phyloP scores from a whole-genome alignment of 2,113 vertebrate species.

The Poeciliopsis prolifica region DNA sequence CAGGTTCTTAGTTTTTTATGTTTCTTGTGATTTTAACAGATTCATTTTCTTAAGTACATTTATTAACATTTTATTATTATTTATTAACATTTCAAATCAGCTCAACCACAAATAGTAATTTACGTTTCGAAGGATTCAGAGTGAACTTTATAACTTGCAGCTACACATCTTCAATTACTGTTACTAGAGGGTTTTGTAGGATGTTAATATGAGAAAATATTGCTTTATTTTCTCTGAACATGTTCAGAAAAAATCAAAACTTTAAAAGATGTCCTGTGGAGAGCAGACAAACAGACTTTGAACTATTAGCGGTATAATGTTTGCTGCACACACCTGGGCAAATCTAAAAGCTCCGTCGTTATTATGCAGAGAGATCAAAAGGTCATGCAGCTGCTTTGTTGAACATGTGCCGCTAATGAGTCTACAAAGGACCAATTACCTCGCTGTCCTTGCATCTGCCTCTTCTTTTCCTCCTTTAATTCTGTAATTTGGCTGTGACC shows the following conservation, averaged over 20 bases:
- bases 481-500: conserved; percentile 36
- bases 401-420: conserved; percentile 27
- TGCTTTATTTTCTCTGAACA: neutral
- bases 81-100: neutral
- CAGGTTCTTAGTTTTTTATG: too few relatives aligned
- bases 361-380: conserved; percentile 24
- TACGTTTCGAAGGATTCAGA: too few relatives aligned
- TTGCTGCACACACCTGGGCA: conserved; percentile 3
- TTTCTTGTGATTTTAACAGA: too few relatives aligned
- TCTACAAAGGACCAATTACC: conserved; percentile 15
- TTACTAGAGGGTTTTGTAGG: too few relatives aligned
- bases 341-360: conserved; percentile 24
- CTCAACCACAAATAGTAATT: neutral
- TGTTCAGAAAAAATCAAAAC: neutral
- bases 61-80: neutral
- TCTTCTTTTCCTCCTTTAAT: conserved; percentile 5
- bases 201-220: too few relatives aligned
- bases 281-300: neutral
- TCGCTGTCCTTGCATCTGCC: conserved; percentile 8
- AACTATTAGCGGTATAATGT: conserved; percentile 8
- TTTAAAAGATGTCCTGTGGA: neutral
- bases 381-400: conserved; percentile 24
- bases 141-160: too few relatives aligned
- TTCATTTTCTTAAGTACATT: too few relatives aligned
- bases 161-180: too few relatives aligned